Evolutionary conservation across 2,888 invertebrate genomes (phyloP).

Genomic region (Drosophila recens): DNA sequence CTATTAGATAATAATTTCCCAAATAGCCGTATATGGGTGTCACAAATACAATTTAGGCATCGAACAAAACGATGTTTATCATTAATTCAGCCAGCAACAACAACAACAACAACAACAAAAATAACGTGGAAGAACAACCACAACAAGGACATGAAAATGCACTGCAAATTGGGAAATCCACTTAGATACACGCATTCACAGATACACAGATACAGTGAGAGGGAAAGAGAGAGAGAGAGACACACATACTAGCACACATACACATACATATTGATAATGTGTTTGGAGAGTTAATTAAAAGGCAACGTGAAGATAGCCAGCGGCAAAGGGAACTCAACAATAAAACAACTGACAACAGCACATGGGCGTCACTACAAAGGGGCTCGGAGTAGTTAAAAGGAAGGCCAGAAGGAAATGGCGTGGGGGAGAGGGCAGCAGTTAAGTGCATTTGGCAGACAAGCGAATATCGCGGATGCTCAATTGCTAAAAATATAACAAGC

Average conservation of each 20-base stretch:
- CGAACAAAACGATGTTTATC: slow-evolving; percentile 25
- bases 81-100: slow-evolving; percentile 26
- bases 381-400: neutral
- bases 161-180: slow-evolving; percentile 38
- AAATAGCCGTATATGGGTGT: slow-evolving; percentile 16
- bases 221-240: neutral
- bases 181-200: neutral
- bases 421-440: neutral
- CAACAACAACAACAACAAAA: neutral
- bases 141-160: slow-evolving; percentile 41
- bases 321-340: slow-evolving; percentile 19
- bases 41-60: slow-evolving; percentile 48
- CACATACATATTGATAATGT: slow-evolving; percentile 36
- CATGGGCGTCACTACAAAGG: neutral
- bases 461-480: slow-evolving; percentile 1
- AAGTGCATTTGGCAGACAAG: slow-evolving; percentile 30
- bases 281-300: slow-evolving; percentile 65
- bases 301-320: slow-evolving; percentile 31
- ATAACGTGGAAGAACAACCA: neutral
- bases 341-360: slow-evolving; percentile 10
- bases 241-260: neutral
- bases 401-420: neutral
- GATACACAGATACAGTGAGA: neutral
- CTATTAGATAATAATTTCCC: slow-evolving; percentile 7
- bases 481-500: slow-evolving; percentile 7